Evolutionary conservation across 2,888 invertebrate species (phyloP), one percentile per base, ranked within the genome.

Genomic region (Phasia obesa): DNA sequence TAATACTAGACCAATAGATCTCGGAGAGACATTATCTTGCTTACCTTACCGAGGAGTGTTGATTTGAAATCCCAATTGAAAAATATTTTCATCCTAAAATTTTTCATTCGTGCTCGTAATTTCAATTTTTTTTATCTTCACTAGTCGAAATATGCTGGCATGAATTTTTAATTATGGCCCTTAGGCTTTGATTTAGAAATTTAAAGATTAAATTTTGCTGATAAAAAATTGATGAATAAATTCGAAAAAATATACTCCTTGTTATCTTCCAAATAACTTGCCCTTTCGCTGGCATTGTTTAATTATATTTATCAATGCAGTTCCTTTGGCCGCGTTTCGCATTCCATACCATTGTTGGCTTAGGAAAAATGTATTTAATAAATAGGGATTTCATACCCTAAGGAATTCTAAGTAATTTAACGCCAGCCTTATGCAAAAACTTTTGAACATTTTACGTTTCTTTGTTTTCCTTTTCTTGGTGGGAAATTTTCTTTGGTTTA

Each of bases 361-460:
- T 49, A 17, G 17, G 17, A 57, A 59, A 64, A 71, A n/a, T 53
- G 67, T 69, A 65, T 64, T 78, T 64, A 78, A 78, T 78, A 78
- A 78, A 71, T 78, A 71, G 71, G 71, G 78, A 74, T 78, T 74
- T 82, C 62, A 69, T 80, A 80, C 84, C 84, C 80, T 59, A 21
- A 73, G 84, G 84, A 80, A 77, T 81, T 84, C 77, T 76, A 64
- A 77, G 84, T 84, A 84, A 84, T 84, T 84, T 84, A 77, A 84
- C 84, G 84, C 84, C 80, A 84, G 76, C 83, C 78, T 82, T 74
- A 82, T 53, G 23, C 25, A 74, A 74, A 78, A 80, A 81, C 71
- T 51, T 65, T 79, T 53, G 25, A 4, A 25, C 11, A 15, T 44
- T 53, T 62, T 31, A 38, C 7, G 31, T 25, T 25, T 25, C 2